Evolutionary conservation across 2,797 vertebrate genomes (phyloP).

Genomic region (Anas acuta): DNA sequence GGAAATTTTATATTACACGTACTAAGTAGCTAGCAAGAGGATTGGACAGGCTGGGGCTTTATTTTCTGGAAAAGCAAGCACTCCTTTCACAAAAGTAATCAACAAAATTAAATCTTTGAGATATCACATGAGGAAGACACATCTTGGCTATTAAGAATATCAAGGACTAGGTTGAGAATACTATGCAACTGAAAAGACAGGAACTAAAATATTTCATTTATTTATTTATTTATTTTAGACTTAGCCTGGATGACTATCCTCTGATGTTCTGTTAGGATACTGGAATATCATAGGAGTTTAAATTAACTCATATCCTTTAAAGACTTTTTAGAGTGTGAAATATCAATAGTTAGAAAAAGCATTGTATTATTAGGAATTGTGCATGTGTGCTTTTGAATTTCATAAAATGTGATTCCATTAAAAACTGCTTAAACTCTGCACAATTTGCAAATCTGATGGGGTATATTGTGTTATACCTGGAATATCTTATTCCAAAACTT

Average conservation of each 20-base stretch:
- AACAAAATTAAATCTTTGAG: background rate
- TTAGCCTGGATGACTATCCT: background rate
- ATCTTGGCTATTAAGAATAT: background rate
- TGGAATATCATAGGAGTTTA: background rate
- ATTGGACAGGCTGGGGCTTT: background rate
- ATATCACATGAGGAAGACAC: background rate
- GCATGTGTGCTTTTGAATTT: background rate
- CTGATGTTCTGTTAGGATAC: background rate
- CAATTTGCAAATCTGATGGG: rapidly evolving
- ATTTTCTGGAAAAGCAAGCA: background rate
- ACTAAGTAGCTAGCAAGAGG: background rate
- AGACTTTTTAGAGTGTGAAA: background rate
- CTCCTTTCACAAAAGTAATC: background rate
- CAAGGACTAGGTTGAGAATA: background rate
- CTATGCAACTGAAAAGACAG: background rate
- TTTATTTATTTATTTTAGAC: too few species aligned
- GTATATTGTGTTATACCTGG: background rate
- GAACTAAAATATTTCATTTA: too few species aligned
- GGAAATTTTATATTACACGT: background rate
- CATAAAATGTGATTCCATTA: background rate
- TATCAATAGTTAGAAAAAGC: background rate
- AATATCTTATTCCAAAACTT: background rate
- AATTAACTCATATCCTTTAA: background rate
- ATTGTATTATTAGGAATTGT: background rate
- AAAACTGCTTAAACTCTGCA: background rate